Evolutionary conservation across 2,113 vertebrate species (phyloP), one percentile per base, ranked within the genome.

Genomic region (Corythaixoides concolor): DNA sequence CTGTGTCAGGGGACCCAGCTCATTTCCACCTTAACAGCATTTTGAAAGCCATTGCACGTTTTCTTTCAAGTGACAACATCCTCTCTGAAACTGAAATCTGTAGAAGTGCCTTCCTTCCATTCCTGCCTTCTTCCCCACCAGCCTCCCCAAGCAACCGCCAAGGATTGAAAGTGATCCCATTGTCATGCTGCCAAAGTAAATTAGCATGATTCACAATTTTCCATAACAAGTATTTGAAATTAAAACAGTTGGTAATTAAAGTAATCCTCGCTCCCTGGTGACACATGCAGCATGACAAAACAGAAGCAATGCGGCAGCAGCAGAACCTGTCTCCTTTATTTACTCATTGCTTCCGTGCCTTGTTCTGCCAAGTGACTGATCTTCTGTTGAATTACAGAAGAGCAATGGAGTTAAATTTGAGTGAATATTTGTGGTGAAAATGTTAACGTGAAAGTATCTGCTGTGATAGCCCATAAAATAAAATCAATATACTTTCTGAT

Each of bases 191-290:
- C 93, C 96, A 95, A 96, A 95, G 86, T 89, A 93, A 97, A 97
- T 96, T 50, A 97, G 92, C 41, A n/a, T 47, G 83, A 94, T 73
- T 94, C 84, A 68, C 74, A 93, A 60, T 95, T 96, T 95, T 45
- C 77, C 50, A 19, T 95, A 93, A 94, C 94, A 96, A 88, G 78
- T 85, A 90, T 95, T 86, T 78, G 78, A 95, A 94, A 97, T 94
- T 96, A 93, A 97, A 93, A 86, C 94, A 55, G 82, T 60, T 87
- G 59, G 90, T 96, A 97, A 97, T 98, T 97, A 97, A 97, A 97
- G 50, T 88, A 95, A 91, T 86, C 90, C 88, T 94, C 20, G 11
- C 81, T 97, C 95, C 87, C 93, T 90, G 43, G 52, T 96, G 97
- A 89, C 96, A 90, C 32, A 35, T 7, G 56, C 52, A 81, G 69